Base-by-base conservation (phyloP, 2,888 invertebrate genomes). In the Amiota minor region DNA sequence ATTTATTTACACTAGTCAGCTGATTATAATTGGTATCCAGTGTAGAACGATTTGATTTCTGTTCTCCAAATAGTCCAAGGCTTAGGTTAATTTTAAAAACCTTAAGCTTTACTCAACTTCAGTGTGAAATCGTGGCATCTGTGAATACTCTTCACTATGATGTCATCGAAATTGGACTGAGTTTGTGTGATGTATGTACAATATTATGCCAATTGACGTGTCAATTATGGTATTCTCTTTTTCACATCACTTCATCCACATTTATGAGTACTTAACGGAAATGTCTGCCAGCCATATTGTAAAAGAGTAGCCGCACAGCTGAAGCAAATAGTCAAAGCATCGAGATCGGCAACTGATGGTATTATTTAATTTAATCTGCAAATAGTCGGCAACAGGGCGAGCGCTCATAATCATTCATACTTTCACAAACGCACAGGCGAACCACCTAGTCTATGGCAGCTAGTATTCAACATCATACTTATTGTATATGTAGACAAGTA, bases 271-370 rank as follows among this genome's bases (percentile, higher is more conserved):
- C 56, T 71, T 18, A 77, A 74, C 82, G 82, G 82, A 82, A 84
- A 75, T 84, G 82, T 82, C 82, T 82, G 82, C 78, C 83, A 79
- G 68, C 74, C 76, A 81, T 75, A 76, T 12, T 47, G 65, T 20
- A n/a, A 59, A 59, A 59, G 59, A 59, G 59, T 20, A 59, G 18
- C 9, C 12, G 11, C 53, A 53, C 14, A n/a, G n/a, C 53, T 16
- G 53, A 14, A 53, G 53, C 53, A 53, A 50, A 53, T 2, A 16
- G 53, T 53, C 56, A 18, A n/a, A 56, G 16, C 18, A 56, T 11
- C 56, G 18, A 56, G 16, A 18, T 16, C 59, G 12, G 20, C 59
- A 59, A 59, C 59, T 59, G 4, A 20, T 35, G 45, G 62, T 16
- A 68, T 68, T 68, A 68, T 68, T 68, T 53, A 68, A 68, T 68